These are phyloP conservation scores for Parasteatoda lunata DNA, from an alignment of 2,888 invertebrate species.

Conservation along the genomic window DNA sequence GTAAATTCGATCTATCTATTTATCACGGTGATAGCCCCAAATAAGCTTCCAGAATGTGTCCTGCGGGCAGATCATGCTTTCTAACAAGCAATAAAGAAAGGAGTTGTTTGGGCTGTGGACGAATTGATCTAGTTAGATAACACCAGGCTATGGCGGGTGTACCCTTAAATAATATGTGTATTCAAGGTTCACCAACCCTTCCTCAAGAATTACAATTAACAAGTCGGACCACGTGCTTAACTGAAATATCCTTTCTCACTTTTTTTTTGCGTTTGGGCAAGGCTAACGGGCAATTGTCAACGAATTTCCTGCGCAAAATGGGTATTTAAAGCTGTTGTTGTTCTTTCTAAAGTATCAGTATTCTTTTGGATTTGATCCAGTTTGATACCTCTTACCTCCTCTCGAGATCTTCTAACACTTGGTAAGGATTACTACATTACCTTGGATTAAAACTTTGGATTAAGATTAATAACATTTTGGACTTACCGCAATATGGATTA, in stretches of 20 bases:
- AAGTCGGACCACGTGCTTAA: conserved; percentile 41
- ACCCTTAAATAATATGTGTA: conserved; percentile 8
- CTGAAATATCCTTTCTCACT: not conserved
- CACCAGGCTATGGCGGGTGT: conserved; percentile 7
- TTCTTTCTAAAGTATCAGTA: conserved; percentile 24
- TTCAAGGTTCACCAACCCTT: conserved; percentile 59
- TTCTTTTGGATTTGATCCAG: conserved; percentile 51
- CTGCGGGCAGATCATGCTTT: conserved; percentile 6
- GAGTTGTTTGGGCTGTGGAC: conserved; percentile 19
- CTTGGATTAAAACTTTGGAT: conserved; percentile 25
- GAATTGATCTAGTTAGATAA: conserved; percentile 53
- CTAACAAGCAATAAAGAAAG: conserved; percentile 27
- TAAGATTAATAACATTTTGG: not conserved
- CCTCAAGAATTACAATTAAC: conserved; percentile 16
- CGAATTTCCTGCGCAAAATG: conserved; percentile 42
- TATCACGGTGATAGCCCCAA: conserved; percentile 32
- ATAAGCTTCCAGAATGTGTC: conserved; percentile 16
- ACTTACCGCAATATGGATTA: not conserved
- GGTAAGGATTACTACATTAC: conserved; percentile 45
- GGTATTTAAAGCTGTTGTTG: conserved; percentile 59
- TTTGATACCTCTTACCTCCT: conserved; percentile 5
- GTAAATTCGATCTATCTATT: conserved; percentile 15
- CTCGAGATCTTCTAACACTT: not conserved
- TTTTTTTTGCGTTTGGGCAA: conserved; percentile 24
- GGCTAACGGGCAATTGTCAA: conserved; percentile 26